Evolutionary conservation across 2,888 invertebrate species (phyloP).

Genomic region (Lasioglossum figueresi): DNA sequence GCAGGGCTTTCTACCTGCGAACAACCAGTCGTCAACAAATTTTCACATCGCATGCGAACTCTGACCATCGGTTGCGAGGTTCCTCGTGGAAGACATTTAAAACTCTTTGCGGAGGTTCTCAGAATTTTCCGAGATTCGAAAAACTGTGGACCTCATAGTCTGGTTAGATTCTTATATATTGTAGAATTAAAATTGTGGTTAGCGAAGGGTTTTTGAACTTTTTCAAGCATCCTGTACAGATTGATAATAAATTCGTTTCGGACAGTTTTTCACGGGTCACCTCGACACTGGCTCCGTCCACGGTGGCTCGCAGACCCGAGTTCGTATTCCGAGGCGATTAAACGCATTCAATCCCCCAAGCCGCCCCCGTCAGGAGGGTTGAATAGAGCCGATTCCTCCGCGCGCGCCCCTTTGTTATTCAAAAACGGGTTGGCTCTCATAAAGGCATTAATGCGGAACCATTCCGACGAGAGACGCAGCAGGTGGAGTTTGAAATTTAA

Average conservation of each 20-base stretch:
- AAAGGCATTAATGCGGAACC: slow-evolving; percentile 29
- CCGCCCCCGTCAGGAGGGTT: neutral
- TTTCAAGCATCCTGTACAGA: neutral
- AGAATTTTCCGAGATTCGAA: neutral
- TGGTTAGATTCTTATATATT: no score
- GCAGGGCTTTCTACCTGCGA: neutral
- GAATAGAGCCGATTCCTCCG: slow-evolving; percentile 12
- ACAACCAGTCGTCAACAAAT: neutral
- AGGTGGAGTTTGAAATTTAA: slow-evolving; percentile 32
- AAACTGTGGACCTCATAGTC: no score
- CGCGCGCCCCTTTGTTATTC: slow-evolving; percentile 22
- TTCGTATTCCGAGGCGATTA: neutral
- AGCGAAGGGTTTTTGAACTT: neutral
- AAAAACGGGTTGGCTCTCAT: slow-evolving; percentile 25
- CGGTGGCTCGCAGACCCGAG: neutral
- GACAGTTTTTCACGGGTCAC: neutral
- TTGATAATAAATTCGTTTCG: neutral
- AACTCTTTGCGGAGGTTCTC: neutral
- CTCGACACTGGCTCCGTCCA: neutral
- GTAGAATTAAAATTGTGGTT: no score
- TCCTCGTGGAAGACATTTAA: neutral
- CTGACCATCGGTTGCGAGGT: neutral
- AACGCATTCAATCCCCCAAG: slow-evolving; percentile 13
- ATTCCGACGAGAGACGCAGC: slow-evolving; percentile 11
- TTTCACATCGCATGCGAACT: neutral